Conservation (phyloP, 2,113 vertebrate genomes). For the Rhea americana region DNA sequence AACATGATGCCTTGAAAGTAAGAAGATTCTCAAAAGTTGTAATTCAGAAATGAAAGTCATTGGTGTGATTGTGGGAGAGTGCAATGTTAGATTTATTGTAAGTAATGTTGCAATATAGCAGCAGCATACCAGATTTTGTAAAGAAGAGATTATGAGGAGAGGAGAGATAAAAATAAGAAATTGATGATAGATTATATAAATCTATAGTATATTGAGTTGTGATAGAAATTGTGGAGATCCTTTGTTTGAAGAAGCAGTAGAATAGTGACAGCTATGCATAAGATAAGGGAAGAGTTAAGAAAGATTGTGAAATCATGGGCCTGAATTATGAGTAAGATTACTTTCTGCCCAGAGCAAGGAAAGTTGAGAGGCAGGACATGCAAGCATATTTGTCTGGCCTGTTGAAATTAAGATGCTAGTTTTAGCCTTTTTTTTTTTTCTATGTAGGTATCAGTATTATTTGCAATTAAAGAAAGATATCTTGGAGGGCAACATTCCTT, state of each 20-base stretch:
- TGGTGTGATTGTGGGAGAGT: background rate
- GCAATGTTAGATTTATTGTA: background rate
- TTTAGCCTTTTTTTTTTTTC: background rate
- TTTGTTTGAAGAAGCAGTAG: background rate
- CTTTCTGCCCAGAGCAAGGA: background rate
- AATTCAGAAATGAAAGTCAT: background rate
- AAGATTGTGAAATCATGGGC: background rate
- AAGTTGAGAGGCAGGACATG: background rate
- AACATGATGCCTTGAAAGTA: background rate
- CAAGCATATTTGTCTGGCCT: background rate
- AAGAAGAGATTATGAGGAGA: background rate
- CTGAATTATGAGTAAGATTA: background rate
- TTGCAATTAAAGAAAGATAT: slow-evolving; percentile 97
- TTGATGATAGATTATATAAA: fast-evolving
- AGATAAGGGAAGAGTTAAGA: background rate
- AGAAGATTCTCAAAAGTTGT: background rate
- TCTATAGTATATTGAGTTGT: background rate
- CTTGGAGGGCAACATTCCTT: slow-evolving; percentile 93
- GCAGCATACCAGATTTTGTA: background rate
- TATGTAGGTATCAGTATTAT: slow-evolving; percentile 96
- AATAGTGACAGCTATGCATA: background rate
- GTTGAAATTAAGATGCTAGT: background rate
- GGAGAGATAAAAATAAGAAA: background rate
- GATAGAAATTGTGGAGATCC: background rate
- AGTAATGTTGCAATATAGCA: background rate